Evolutionary conservation across 2,888 invertebrate genomes (phyloP).

Genomic region (Tenthredo livida): DNA sequence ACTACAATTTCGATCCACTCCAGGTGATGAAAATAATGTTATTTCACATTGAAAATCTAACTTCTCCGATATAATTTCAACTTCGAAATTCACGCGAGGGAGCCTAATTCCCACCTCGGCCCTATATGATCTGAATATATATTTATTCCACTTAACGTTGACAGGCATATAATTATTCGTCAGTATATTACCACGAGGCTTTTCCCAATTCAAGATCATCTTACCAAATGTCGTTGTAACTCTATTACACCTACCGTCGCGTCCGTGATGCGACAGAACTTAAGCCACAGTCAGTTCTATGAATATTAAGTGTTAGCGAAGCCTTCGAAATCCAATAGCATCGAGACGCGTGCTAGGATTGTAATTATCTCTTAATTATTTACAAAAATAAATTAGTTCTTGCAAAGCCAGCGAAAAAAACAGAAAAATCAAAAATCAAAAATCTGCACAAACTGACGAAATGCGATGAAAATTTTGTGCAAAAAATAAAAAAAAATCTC

Average conservation of each 20-base stretch:
- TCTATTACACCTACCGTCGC: constrained; percentile 37
- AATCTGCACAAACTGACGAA: too few relatives aligned
- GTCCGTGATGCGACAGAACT: constrained; percentile 44
- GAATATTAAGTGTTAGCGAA: constrained; percentile 63
- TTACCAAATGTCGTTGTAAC: constrained; percentile 36
- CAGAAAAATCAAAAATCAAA: too few relatives aligned
- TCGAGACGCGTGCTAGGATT: background rate
- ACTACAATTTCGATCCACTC: background rate
- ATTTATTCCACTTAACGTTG: constrained; percentile 37
- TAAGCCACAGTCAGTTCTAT: constrained; percentile 60
- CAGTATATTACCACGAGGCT: background rate
- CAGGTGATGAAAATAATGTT: too few relatives aligned
- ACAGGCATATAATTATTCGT: constrained; percentile 22
- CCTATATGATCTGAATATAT: constrained; percentile 46
- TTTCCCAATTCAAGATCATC: constrained; percentile 21
- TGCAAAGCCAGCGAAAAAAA: background rate
- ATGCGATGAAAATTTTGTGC: background rate
- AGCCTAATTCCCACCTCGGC: constrained; percentile 62
- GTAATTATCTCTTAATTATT: constrained; percentile 11
- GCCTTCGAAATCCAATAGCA: constrained; percentile 26
- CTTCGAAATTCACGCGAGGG: background rate
- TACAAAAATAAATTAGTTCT: background rate
- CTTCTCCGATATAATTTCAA: background rate
- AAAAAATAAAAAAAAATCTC: too few relatives aligned
- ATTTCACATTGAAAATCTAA: background rate